Evolutionary conservation across 1,140 invertebrate species (phyloP), one percentile per base, ranked within the genome.

Genomic region (Spodoptera litura): DNA sequence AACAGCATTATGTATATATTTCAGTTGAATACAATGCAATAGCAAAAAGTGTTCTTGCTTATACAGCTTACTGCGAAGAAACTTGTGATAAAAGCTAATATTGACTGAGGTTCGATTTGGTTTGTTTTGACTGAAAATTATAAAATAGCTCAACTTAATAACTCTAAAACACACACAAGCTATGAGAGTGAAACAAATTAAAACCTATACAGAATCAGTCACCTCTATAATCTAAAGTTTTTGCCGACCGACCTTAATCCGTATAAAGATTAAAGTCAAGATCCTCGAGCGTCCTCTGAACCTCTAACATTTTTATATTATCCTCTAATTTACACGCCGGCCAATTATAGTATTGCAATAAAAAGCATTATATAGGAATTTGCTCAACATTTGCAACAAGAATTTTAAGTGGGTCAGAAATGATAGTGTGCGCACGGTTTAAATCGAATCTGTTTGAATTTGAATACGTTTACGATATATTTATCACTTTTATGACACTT

Each of bases 321-420:
- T 90, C 85, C 87, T 91, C 87, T 92, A 89, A 91, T 92, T 91
- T 88, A 86, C 88, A 88, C 86, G 55, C 88, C 89, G 89, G 79
- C 88, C 88, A 89, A 92, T 90, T 89, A 91, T 20, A 88, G 81
- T 86, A 82, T 82, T 78, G 79, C 81, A 86, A 88, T 85, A 87
- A 87, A 89, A 78, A 76, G 79, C 75, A 79, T 82, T 81, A 83
- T 82, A 70, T 83, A 64, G 85, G 80, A 82, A 85, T 88, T 87
- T 84, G 86, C 83, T 85, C 84, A 83, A 81, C 82, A 85, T 91
- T 83, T 82, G 82, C 75, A 84, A 83, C 61, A 83, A 83, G 83
- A 89, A 88, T 89, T 85, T 89, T 89, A 91, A 90, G 86, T 91
- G 85, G 84, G 59, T 79, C 79, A 77, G 58, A 74, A 74, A 75